Conservation (phyloP, 2,888 invertebrate genomes). For the Archips xylosteana region DNA sequence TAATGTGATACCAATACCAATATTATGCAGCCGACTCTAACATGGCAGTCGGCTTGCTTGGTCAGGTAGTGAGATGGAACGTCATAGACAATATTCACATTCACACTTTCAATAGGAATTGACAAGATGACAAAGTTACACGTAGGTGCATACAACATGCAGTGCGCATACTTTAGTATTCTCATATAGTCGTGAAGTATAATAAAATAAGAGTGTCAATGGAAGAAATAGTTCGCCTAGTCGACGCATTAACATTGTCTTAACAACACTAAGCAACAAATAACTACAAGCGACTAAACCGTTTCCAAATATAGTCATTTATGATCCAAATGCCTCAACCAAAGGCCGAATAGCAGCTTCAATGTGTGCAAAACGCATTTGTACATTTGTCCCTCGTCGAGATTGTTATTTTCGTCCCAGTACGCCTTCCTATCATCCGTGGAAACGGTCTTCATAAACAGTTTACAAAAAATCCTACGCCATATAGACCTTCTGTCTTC, state of each 20-base stretch:
- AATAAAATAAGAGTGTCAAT: conserved; percentile 27
- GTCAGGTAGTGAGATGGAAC: conserved; percentile 31
- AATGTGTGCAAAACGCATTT: conserved; percentile 71
- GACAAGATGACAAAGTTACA: conserved; percentile 27
- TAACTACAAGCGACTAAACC: conserved; percentile 40
- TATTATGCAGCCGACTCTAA: not conserved
- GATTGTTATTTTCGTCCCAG: conserved; percentile 74
- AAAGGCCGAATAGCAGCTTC: conserved; percentile 77
- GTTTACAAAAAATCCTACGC: conserved; percentile 62
- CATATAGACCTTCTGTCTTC: conserved; percentile 57
- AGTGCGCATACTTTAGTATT: conserved; percentile 22
- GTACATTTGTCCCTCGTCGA: conserved; percentile 72
- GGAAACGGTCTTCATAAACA: conserved; percentile 66
- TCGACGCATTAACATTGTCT: conserved; percentile 26
- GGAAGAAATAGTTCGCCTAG: conserved; percentile 22
- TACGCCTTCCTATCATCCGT: conserved; percentile 64
- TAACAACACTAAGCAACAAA: conserved; percentile 44
- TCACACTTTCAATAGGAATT: conserved; percentile 28
- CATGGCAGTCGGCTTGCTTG: not conserved
- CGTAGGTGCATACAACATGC: conserved; percentile 27
- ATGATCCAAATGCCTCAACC: conserved; percentile 81
- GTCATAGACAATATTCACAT: conserved; percentile 37
- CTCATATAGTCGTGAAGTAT: conserved; percentile 31
- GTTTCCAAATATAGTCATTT: conserved; percentile 51
- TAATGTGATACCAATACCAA: not conserved